Evolutionary conservation across 2,888 invertebrate species (phyloP), one percentile per base, ranked within the genome.

Genomic region (Trichogramma dendrolimi): DNA sequence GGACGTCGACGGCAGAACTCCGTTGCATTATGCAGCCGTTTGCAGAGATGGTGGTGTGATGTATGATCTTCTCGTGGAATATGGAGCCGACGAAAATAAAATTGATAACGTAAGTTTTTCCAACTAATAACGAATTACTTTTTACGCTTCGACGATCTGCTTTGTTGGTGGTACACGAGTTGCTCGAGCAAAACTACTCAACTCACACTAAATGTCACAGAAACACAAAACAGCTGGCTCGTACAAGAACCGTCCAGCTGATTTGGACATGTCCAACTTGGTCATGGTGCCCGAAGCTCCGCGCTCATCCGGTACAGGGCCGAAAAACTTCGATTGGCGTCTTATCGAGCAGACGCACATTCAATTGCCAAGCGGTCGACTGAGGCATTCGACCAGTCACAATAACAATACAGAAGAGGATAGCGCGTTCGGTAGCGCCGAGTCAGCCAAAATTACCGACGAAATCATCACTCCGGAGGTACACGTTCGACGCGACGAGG

Each of bases 1-100:
- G 14, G 95, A 96, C 79, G 87, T 87, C 72, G 91, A 94, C 64
- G 94, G 94, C 38, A 84, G 92, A 68, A 93, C 93, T 0, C 89
- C 96, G 0, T 80, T 96, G 54, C 95, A 96, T 80, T 96, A 92
- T 80, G 91, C 94, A 0, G 92, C 92, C 3, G 85, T 89, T 10
- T 82, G 88, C 39, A 89, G 90, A 75, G 92, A 93, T 71, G 89
- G 89, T 58, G 87, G 87, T 67, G 84, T 87, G 68, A 88, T 90
- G 72, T 94, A 88, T 74, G 86, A 90, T 71, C 85, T 90, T 59
- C 83, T 96, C 8, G 84, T 91, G 43, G 87, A 87, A 68, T 84
- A 89, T 39, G 95, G 95, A 42, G 92, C 94, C 27, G 92, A 94
- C 72, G 91, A 93, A 79, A 88, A 88, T 67, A 85, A 87, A 60